Base-by-base conservation (phyloP, 2,888 invertebrate species). In the Orthosia incerta region DNA sequence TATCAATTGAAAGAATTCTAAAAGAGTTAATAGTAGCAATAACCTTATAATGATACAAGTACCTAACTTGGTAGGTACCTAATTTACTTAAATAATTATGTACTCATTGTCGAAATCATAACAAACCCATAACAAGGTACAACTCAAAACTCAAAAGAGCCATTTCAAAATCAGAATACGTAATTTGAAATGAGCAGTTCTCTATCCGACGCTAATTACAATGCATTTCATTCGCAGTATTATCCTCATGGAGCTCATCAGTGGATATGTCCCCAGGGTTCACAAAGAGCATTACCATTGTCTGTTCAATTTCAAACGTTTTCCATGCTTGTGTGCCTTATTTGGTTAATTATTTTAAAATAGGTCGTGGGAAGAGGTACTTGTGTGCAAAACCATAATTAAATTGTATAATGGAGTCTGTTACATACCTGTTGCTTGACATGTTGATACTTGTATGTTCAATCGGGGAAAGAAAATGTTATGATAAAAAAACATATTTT, bases 151-250 rank as follows among this genome's bases (percentile, higher is more conserved):
- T 12, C 15, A 31, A 65, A 53, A 76, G 11, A 26, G 7, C 46
- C 31, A 79, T 20, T 73, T n/a, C 16, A 18, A 48, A 23, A 71
- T 46, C 50, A 4, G 20, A n/a, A 45, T 31, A 16, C 20, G 4
- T 23, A 46, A 74, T 56, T 61, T 12, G 60, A 51, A 61, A 80
- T 46, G 16, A 56, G n/a, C 31, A n/a, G 2, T 20, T 18, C 13
- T 51, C 20, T 31, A 61, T 23, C 46, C 26, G 31, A 46, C 13
- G 13, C 12, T 74, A 62, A 80, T 80, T 80, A 74, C 31, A 62
- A 9, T 56, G 50, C 31, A 62, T 75, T 80, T 61, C 31, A 61
- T 74, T 61, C 0, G 18, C 16, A 39, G 16, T 18, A 53, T 46
- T 61, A 31, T 56, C 12, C 56, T 11, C 13, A 62, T 18, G 46